Base-by-base conservation (phyloP, 2,888 invertebrate genomes). In the Synergus itoensis region DNA sequence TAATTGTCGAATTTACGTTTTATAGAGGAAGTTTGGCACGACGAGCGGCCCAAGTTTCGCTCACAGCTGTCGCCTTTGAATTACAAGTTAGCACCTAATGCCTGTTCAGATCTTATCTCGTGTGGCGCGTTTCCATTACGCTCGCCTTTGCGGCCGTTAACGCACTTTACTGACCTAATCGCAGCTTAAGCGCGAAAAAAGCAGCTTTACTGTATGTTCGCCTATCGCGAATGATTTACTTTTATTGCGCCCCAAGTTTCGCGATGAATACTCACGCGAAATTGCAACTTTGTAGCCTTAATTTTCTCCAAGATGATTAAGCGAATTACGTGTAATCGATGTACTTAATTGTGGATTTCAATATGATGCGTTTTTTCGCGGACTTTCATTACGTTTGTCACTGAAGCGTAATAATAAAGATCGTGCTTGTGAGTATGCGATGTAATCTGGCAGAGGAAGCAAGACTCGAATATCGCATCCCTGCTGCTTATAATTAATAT, bases 401-500 rank as follows among this genome's bases (percentile, higher is more conserved):
- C 45, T 67, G 67, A 48, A 45, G 45, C 45, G 1, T 28, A 28
- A 67, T 45, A 41, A 41, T 67, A 3, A 18, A 65, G 14, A 41
- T 63, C 16, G 63, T 28, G 63, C 63, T 65, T 45, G 28, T 36
- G 69, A 36, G 36, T 69, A 21, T 36, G 48, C 11, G 8, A 73
- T 28, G 53, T 36, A 36, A 4, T 53, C 28, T 53, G n/a, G 41
- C 65, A 41, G 48, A 53, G 73, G 53, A 73, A 73, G 36, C 53
- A 73, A 73, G 53, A 53, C 53, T 40, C 53, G 88, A 89, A 89
- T 89, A 89, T 89, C 89, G 88, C 88, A 87, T 86, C 86, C 88
- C 86, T 87, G 88, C 86, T 88, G 90, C 88, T 90, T 87, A 87
- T 88, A 90, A 91, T 91, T 91, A 90, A 91, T 90, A 89, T 87